Percentiles rank a stretch among this genome's conserved stretches.
phyloP scores from a whole-genome alignment of 2,113 vertebrate genomes.

The Odocoileus virginianus region DNA sequence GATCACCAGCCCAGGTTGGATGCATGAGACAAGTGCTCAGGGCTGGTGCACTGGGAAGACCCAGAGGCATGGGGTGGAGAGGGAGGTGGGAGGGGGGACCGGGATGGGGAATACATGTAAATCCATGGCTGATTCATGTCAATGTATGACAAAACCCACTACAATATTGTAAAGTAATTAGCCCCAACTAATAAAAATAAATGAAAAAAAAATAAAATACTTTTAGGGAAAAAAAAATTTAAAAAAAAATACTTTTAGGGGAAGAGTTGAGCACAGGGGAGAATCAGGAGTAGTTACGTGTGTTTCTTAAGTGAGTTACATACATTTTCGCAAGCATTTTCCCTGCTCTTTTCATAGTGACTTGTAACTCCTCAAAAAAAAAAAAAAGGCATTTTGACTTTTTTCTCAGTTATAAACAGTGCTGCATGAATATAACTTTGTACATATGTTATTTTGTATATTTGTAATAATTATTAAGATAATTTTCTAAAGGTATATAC shows the following conservation, averaged over 20 bases:
- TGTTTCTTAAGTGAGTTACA: background rate
- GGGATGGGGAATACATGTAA: too few relatives aligned
- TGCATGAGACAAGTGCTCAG: too few relatives aligned
- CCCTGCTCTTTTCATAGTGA: background rate
- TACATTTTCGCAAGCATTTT: background rate
- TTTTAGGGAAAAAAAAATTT: background rate
- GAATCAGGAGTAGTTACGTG: background rate
- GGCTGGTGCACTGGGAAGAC: too few relatives aligned
- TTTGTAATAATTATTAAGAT: background rate
- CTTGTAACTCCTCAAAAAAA: background rate
- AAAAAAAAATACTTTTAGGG: background rate
- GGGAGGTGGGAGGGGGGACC: too few relatives aligned
- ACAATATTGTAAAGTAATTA: too few relatives aligned
- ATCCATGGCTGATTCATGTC: too few relatives aligned
- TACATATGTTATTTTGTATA: background rate
- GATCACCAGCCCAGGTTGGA: too few relatives aligned
- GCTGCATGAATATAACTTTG: background rate
- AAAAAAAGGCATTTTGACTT: background rate
- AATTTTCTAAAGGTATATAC: background rate
- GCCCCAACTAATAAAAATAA: too few relatives aligned
- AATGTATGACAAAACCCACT: too few relatives aligned
- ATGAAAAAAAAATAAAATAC: too few relatives aligned
- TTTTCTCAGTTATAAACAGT: background rate
- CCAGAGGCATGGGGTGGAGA: too few relatives aligned
- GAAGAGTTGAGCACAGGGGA: background rate